Evolutionary conservation across 2,797 vertebrate genomes (phyloP), one percentile per base, ranked within the genome.

Genomic region (Eurystomus glaucurus): DNA sequence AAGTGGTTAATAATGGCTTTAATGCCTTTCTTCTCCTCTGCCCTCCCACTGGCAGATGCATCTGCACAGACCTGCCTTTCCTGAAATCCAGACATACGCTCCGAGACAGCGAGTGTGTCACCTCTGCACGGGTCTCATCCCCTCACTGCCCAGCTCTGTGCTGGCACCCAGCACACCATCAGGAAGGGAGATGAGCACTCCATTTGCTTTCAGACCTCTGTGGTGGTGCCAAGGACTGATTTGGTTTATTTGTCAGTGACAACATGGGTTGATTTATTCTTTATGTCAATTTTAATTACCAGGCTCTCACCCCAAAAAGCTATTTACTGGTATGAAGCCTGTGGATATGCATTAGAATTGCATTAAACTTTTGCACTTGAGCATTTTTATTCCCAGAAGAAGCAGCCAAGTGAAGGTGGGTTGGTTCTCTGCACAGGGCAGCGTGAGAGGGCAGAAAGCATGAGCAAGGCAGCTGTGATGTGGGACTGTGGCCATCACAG

Each of bases 31-130:
- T 69, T 52, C 48, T 70, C 28, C 48, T 64, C 28, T 5, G 1
- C 48, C 8, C 16, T 83, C 41, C 28, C 20, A 3, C 68, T 33
- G 45, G 20, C 60, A 92, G 74, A 62, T 16, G 35, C 25, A 68
- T 31, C 74, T 52, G 25, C 46, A 13, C 29, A 55, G 46, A 62
- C 5, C 21, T 5, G 5, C 21, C 57, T 76, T 85, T 61, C 22
- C 26, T 0, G 1, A 51, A 66, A 66, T 31, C 37, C 18, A 3
- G 2, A 2, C 1, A 0, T 50, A 2, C 28, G 7, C 16, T 46
- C 11, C 25, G 13, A 25, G 54, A 6, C 22, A 2, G 1, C 1
- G 39, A 65, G 14, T 0, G 0, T 6, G 19, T 58, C 62, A 43
- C 39, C 23, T 51, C 55, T 19, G 25, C 23, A 1, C 0, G 1